Percentiles rank a stretch among this genome's conserved stretches.
Evolutionary conservation across 2,888 invertebrate genomes (phyloP).

Genomic region (Drosophila pseudotakahashii): DNA sequence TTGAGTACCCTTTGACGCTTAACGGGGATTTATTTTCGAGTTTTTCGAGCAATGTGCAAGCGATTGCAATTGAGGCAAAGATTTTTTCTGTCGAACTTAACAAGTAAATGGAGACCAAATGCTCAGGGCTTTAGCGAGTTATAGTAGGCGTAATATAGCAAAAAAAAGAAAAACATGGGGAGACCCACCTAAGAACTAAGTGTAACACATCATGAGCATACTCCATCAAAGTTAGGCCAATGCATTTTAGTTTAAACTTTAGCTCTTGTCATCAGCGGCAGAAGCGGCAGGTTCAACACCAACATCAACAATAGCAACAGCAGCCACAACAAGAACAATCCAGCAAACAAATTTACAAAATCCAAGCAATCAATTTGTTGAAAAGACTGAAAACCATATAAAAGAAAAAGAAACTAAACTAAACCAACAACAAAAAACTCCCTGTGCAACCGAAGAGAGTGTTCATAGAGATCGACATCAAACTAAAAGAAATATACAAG

Average conservation of each 20-base stretch:
- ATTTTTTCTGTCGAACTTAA: slow-evolving; percentile 78
- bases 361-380: slow-evolving; percentile 76
- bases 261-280: slow-evolving; percentile 43
- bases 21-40: slow-evolving; percentile 65
- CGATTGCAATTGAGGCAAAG: slow-evolving; percentile 33
- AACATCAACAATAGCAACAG: slow-evolving; percentile 29
- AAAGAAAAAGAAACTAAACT: slow-evolving; percentile 22
- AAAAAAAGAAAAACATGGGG: slow-evolving; percentile 25
- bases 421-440: slow-evolving; percentile 33
- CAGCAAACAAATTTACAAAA: slow-evolving; percentile 76
- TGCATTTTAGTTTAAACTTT: slow-evolving; percentile 51
- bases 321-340: slow-evolving; percentile 67
- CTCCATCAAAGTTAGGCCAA: slow-evolving; percentile 65
- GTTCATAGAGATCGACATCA: slow-evolving; percentile 52
- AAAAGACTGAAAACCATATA: slow-evolving; percentile 66
- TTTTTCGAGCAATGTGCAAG: slow-evolving; percentile 22
- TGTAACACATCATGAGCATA: slow-evolving; percentile 75
- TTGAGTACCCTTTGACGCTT: slow-evolving; percentile 49
- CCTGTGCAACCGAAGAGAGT: slow-evolving; percentile 28
- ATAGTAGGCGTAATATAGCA: slow-evolving; percentile 56
- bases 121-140: slow-evolving; percentile 80
- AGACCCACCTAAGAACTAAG: slow-evolving; percentile 65
- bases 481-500: slow-evolving; percentile 24
- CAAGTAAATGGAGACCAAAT: slow-evolving; percentile 80
- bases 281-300: slow-evolving; percentile 15